These are phyloP conservation scores for Coenonympha glycerion DNA, from an alignment of 2,888 invertebrate species.

Conservation along the genomic window DNA sequence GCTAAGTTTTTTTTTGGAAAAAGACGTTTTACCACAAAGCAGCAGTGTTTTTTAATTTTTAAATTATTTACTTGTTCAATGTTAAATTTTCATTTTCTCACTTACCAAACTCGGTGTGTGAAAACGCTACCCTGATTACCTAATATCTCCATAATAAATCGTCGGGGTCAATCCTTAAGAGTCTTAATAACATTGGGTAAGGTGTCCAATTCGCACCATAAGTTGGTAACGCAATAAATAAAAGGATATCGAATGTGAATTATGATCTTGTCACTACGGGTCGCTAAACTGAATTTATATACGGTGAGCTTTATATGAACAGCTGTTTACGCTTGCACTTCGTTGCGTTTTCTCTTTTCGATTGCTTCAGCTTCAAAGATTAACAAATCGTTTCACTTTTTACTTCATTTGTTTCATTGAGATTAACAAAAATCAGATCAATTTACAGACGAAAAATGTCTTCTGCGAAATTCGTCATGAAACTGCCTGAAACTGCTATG, in stretches of 20 bases:
- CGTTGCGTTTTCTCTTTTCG: slow-evolving; percentile 20
- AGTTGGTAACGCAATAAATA: slow-evolving; percentile 11
- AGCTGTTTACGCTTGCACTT: slow-evolving; percentile 2
- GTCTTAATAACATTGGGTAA: background rate
- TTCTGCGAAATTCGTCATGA: no score
- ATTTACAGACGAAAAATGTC: background rate
- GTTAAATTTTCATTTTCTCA: no score
- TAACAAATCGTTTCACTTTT: background rate
- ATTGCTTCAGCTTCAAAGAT: slow-evolving; percentile 4
- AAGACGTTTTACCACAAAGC: no score
- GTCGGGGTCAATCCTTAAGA: background rate
- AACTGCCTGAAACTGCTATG: no score
- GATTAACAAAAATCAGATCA: no score
- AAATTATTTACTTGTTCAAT: no score
- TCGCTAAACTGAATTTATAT: slow-evolving; percentile 13
- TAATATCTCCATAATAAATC: background rate
- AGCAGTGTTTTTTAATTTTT: no score
- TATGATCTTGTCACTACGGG: slow-evolving; percentile 1
- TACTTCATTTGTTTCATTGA: background rate
- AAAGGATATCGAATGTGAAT: slow-evolving; percentile 16
- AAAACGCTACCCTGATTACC: no score
- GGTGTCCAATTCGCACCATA: slow-evolving; percentile 4
- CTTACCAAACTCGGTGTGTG: no score
- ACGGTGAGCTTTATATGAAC: slow-evolving; percentile 11
- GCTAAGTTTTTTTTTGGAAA: no score